phyloP scores from a whole-genome alignment of 1,140 invertebrate species.

The Eueides isabella region DNA sequence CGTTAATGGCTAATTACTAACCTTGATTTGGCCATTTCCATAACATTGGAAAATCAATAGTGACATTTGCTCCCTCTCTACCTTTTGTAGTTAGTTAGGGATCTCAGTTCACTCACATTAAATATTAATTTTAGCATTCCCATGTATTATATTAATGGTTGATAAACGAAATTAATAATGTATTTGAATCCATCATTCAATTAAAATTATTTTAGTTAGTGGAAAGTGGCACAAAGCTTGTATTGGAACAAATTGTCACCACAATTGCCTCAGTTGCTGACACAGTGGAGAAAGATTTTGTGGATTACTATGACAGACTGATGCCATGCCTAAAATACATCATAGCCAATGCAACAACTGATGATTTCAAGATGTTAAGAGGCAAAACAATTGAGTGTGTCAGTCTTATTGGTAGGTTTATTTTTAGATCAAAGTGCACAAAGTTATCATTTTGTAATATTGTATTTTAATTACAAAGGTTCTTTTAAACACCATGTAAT shows the following conservation, averaged over 20 bases:
- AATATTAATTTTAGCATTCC: slow-evolving; percentile 82
- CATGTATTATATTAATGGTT: background rate
- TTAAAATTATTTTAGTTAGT: slow-evolving; percentile 87
- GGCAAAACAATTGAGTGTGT: slow-evolving; percentile 99
- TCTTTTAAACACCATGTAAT: too few relatives aligned
- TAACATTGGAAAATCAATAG: slow-evolving; percentile 79
- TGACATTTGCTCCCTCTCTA: slow-evolving; percentile 70
- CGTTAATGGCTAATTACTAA: slow-evolving; percentile 70
- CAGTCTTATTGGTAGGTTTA: slow-evolving; percentile 92
- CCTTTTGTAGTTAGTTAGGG: slow-evolving; percentile 62
- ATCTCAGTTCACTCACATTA: slow-evolving; percentile 70
- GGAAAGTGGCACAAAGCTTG: slow-evolving; percentile 96
- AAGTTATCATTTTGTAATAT: too few relatives aligned
- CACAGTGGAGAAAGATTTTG: slow-evolving; percentile 98
- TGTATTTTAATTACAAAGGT: too few relatives aligned
- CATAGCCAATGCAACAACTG: slow-evolving; percentile 95
- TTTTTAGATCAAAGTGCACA: background rate
- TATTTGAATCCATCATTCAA: too few relatives aligned
- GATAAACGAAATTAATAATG: background rate
- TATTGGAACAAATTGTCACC: slow-evolving; percentile 98
- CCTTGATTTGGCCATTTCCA: slow-evolving; percentile 69
- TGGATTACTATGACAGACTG: slow-evolving; percentile 90
- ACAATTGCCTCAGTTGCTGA: slow-evolving; percentile 99
- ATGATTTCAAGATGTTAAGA: slow-evolving; percentile 94
- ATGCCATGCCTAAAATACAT: slow-evolving; percentile 99